Evolutionary conservation across 2,888 invertebrate species (phyloP).

Genomic region (Campopleginae sp.): DNA sequence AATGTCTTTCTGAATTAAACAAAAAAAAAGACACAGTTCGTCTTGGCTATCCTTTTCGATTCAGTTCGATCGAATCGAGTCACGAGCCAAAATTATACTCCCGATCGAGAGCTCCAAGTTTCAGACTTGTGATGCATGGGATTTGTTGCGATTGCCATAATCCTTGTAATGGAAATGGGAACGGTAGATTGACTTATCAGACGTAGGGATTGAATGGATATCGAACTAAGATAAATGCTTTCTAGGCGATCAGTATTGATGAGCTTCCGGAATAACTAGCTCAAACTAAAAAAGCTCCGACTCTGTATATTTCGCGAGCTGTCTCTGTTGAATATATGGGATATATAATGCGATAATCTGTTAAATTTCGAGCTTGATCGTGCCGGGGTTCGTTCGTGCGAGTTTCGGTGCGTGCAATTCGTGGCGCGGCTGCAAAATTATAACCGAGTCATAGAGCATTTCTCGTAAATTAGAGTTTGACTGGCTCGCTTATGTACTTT

Average conservation of each 20-base stretch:
- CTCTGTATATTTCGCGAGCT: constrained; percentile 2
- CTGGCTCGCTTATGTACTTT: constrained; percentile 24
- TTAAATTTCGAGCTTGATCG: constrained; percentile 54
- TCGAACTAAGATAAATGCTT: neutral
- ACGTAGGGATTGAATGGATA: neutral
- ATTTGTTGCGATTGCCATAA: constrained; percentile 30
- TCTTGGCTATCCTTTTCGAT: neutral
- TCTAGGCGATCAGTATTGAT: constrained; percentile 33
- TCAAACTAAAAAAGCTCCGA: constrained; percentile 44
- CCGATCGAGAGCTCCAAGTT: neutral
- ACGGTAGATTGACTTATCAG: constrained; percentile 11
- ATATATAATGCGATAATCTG: constrained; percentile 42
- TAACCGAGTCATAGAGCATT: constrained; percentile 50
- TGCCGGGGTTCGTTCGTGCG: constrained; percentile 44
- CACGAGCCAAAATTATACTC: neutral
- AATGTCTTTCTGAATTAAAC: neutral
- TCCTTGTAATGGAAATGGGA: constrained; percentile 49
- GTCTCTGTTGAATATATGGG: neutral
- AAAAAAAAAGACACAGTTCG: neutral
- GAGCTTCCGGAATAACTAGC: constrained; percentile 55
- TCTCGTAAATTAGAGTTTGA: constrained; percentile 67
- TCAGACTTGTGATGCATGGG: neutral
- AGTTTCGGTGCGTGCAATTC: constrained; percentile 52
- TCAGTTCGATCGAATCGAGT: neutral
- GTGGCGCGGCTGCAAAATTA: constrained; percentile 35